Conservation (phyloP, 2,888 invertebrate genomes). For the Mesopsocus fuscifrons region DNA sequence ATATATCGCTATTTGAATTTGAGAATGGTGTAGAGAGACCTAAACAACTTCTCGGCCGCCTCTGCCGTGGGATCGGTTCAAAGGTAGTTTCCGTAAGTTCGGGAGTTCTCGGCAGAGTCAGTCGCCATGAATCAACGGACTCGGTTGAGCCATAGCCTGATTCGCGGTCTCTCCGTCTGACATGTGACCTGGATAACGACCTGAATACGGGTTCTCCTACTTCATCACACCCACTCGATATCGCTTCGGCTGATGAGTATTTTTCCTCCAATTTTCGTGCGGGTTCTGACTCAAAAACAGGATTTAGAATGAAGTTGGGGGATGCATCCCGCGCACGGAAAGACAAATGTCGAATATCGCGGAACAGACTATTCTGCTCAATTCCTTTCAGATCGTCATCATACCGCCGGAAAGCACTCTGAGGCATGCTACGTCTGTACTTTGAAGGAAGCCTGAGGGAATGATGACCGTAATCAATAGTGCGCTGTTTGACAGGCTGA, state of each 20-base stretch:
- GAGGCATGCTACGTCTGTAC: background rate
- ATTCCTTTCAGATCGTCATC: conserved; percentile 4
- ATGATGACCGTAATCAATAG: background rate
- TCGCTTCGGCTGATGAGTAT: background rate
- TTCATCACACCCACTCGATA: background rate
- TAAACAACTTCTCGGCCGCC: conserved; percentile 30
- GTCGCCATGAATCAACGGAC: conserved; percentile 14
- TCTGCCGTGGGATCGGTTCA: conserved; percentile 31
- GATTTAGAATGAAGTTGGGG: conserved; percentile 34
- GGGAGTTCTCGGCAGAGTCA: conserved; percentile 29
- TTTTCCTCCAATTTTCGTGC: background rate
- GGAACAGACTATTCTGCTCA: conserved; percentile 14
- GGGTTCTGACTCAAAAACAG: conserved; percentile 22
- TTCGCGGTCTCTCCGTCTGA: conserved; percentile 13
- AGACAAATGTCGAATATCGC: conserved; percentile 16
- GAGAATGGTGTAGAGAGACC: conserved; percentile 23
- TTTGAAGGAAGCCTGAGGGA: background rate
- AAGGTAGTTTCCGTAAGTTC: conserved; percentile 36
- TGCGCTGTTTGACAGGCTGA: background rate
- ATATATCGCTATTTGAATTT: background rate
- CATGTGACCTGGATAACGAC: background rate
- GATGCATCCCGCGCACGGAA: conserved; percentile 30
- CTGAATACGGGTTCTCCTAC: background rate
- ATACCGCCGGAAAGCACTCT: conserved; percentile 11
- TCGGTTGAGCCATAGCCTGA: conserved; percentile 17